These are phyloP conservation scores for Bombycilla garrulus DNA, from an alignment of 2,113 vertebrate genomes.

Conservation along the genomic window DNA sequence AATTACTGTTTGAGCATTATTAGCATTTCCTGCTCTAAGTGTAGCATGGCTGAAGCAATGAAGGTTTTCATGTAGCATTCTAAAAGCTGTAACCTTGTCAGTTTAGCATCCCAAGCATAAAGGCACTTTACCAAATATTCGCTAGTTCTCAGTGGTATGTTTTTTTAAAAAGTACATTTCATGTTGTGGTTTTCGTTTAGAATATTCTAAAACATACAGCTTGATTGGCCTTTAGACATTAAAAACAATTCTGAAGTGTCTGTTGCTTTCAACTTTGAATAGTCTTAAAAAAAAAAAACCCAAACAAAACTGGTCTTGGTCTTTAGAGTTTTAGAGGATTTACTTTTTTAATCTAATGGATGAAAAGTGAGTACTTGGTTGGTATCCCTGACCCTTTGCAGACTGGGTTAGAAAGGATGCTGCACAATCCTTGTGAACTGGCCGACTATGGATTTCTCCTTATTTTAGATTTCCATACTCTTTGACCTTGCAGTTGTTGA, in stretches of 20 bases:
- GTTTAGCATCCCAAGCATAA: background rate
- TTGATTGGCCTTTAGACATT: background rate
- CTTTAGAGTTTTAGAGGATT: background rate
- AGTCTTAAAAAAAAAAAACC: background rate
- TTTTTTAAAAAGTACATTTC: background rate
- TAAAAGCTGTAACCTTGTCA: background rate
- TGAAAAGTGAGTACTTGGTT: background rate
- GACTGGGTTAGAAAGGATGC: background rate
- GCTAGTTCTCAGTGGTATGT: background rate
- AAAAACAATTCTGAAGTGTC: background rate
- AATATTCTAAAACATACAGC: background rate
- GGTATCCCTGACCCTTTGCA: background rate
- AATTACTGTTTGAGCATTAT: background rate
- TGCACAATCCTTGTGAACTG: background rate
- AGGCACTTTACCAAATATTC: background rate
- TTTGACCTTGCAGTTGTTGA: constrained; percentile 81
- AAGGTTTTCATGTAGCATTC: background rate
- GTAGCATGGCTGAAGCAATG: background rate
- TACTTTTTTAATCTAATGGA: background rate
- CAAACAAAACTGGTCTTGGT: background rate
- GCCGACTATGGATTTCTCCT: constrained; percentile 31
- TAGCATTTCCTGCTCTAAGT: background rate
- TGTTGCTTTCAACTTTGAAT: background rate
- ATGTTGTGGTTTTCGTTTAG: background rate
- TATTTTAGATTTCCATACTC: constrained; percentile 66